Evolutionary conservation across 2,797 vertebrate genomes (phyloP).

Genomic region (Schizopygopsis pylzovi): DNA sequence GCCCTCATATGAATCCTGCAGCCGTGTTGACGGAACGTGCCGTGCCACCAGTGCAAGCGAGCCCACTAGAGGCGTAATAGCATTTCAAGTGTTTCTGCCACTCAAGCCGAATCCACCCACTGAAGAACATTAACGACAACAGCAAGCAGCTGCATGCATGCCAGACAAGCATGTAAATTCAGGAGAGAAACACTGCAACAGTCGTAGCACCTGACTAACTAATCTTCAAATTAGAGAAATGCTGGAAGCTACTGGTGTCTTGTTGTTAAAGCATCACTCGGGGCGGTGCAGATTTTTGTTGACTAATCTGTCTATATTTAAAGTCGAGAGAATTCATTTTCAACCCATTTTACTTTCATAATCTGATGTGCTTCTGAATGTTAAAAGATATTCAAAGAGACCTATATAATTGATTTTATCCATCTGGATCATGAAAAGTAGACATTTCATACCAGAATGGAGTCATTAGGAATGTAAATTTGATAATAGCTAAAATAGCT

Average conservation of each 20-base stretch:
- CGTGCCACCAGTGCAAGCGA: slow-evolving; percentile 57
- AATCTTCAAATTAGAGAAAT: slow-evolving; percentile 24
- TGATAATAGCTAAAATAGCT: not conserved
- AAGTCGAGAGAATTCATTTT: not conserved
- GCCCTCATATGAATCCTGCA: slow-evolving; percentile 71
- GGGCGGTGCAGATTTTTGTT: not conserved
- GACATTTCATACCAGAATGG: not conserved
- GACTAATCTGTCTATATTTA: slow-evolving; percentile 5
- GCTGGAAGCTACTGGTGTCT: not conserved
- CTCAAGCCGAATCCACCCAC: slow-evolving; percentile 66
- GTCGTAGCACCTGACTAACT: slow-evolving; percentile 19
- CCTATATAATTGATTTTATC: not conserved
- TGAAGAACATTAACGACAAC: slow-evolving; percentile 68
- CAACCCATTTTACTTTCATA: not conserved
- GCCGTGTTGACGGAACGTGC: slow-evolving; percentile 70
- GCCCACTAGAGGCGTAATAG: slow-evolving; percentile 78
- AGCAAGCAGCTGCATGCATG: slow-evolving; percentile 57
- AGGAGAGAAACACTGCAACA: slow-evolving; percentile 34
- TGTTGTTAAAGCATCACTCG: slow-evolving; percentile 6
- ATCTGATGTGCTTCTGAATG: not conserved
- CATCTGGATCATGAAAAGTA: not conserved
- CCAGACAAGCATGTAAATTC: slow-evolving; percentile 41
- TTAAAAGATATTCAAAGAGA: not conserved
- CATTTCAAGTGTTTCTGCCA: slow-evolving; percentile 79
- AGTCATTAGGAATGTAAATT: not conserved